Percentiles rank a stretch among this genome's conserved stretches.
Evolutionary conservation across 2,797 vertebrate genomes (phyloP).

Genomic region (Peromyscus melanophrys): DNA sequence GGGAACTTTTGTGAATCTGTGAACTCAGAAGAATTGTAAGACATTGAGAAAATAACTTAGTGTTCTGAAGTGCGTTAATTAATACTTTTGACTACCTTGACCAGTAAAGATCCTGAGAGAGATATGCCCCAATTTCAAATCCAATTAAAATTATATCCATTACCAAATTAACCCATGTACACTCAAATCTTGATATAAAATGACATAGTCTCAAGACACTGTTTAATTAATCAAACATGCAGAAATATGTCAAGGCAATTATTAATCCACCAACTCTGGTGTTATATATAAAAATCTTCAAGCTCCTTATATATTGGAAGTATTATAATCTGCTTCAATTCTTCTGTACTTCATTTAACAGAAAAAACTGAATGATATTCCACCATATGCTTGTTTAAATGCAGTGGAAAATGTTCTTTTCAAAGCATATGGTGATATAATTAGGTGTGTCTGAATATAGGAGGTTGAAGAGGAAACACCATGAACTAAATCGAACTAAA

Average conservation of each 20-base stretch:
- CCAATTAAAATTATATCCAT: slow-evolving; percentile 84
- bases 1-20: not conserved
- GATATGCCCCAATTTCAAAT: slow-evolving; percentile 83
- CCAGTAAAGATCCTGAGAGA: slow-evolving; percentile 82
- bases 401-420: slow-evolving; percentile 78
- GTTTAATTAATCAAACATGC: slow-evolving; percentile 83
- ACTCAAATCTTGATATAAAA: slow-evolving; percentile 82
- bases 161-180: slow-evolving; percentile 84
- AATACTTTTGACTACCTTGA: slow-evolving; percentile 81
- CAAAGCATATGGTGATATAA: slow-evolving; percentile 71
- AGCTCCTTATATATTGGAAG: slow-evolving; percentile 50
- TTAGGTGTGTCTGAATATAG: slow-evolving; percentile 72
- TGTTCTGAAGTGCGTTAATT: slow-evolving; percentile 80
- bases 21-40: slow-evolving; percentile 39
- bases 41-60: slow-evolving; percentile 74
- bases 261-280: slow-evolving; percentile 71
- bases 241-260: slow-evolving; percentile 83
- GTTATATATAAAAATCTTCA: slow-evolving; percentile 67
- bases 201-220: slow-evolving; percentile 82
- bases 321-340: slow-evolving; percentile 48
- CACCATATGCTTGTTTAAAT: slow-evolving; percentile 70
- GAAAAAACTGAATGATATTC: slow-evolving; percentile 34
- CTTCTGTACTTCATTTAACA: slow-evolving; percentile 61
- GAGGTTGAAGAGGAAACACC: slow-evolving; percentile 67
- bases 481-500: slow-evolving; percentile 23